Conservation (phyloP, 2,113 vertebrate species). For the Nothobranchius kuhntae region DNA sequence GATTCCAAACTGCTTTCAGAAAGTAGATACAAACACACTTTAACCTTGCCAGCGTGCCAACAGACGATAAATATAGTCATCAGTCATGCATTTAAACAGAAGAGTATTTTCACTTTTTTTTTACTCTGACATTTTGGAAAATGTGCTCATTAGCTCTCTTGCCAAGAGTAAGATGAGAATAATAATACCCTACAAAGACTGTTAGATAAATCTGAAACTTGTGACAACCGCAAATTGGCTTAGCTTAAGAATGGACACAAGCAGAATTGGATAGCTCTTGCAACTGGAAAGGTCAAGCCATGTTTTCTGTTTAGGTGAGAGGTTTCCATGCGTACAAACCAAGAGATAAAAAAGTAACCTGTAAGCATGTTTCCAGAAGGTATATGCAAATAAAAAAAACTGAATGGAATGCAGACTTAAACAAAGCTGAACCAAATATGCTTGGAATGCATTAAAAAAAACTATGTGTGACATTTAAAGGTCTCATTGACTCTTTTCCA, state of each 20-base stretch:
- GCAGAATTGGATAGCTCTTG: not conserved
- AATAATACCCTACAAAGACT: constrained; percentile 3
- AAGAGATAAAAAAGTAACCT: not conserved
- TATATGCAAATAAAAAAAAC: not conserved
- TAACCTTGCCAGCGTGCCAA: not conserved
- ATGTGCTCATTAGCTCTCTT: constrained; percentile 4
- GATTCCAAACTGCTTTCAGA: constrained; percentile 18
- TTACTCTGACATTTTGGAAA: constrained; percentile 20
- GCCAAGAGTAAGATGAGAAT: not conserved
- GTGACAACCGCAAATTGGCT: not conserved
- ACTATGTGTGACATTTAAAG: not conserved
- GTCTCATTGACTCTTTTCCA: too few relatives aligned
- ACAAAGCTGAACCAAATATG: not conserved
- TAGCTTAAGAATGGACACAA: not conserved
- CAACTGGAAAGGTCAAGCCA: not conserved
- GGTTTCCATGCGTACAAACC: not conserved
- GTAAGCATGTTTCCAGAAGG: not conserved
- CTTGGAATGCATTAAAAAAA: not conserved
- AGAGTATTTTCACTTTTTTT: constrained; percentile 8
- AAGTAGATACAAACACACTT: constrained; percentile 21
- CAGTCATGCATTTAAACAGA: constrained; percentile 8
- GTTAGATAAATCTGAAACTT: not conserved
- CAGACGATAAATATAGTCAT: constrained; percentile 12
- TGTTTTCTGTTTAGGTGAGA: not conserved
- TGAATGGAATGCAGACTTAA: not conserved